Evolutionary conservation across 2,113 vertebrate species (phyloP).

Genomic region (Etheostoma cragini): DNA sequence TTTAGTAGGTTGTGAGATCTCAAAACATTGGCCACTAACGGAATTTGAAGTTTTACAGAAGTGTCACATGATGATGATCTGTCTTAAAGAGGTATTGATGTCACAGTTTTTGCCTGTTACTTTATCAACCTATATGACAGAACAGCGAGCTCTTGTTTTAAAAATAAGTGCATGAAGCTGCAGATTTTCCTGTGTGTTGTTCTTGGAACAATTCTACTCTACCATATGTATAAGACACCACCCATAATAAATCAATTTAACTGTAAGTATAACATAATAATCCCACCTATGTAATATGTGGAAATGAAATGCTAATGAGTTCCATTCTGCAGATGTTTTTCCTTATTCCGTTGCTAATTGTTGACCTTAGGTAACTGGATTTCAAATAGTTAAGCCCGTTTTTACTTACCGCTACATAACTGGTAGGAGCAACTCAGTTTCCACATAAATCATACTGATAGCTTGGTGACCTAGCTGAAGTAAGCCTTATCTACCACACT

Average conservation of each 20-base stretch:
- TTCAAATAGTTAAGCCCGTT: conserved; percentile 4
- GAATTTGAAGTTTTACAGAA: too few species aligned
- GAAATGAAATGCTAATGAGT: conserved; percentile 35
- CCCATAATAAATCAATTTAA: not conserved
- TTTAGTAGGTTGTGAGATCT: too few species aligned
- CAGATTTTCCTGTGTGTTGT: not conserved
- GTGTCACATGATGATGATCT: too few species aligned
- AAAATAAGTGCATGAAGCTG: not conserved
- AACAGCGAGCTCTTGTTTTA: not conserved
- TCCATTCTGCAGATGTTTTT: not conserved
- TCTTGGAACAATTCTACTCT: not conserved
- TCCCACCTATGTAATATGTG: not conserved
- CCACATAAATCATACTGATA: conserved; percentile 30
- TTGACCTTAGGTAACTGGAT: not conserved
- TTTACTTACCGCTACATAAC: conserved; percentile 20
- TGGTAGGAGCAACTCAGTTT: not conserved
- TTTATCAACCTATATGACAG: too few species aligned
- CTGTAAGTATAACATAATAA: not conserved
- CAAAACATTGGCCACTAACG: too few species aligned
- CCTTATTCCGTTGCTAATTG: not conserved
- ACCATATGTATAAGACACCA: not conserved
- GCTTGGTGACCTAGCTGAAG: conserved; percentile 20
- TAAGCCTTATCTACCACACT: conserved; percentile 44
- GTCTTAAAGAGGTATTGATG: too few species aligned
- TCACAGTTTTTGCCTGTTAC: too few species aligned